Percentiles rank a stretch among this genome's conserved stretches.
These are phyloP conservation scores for Dorcus hopei DNA, from an alignment of 2,888 invertebrate species.

Conservation along the genomic window DNA sequence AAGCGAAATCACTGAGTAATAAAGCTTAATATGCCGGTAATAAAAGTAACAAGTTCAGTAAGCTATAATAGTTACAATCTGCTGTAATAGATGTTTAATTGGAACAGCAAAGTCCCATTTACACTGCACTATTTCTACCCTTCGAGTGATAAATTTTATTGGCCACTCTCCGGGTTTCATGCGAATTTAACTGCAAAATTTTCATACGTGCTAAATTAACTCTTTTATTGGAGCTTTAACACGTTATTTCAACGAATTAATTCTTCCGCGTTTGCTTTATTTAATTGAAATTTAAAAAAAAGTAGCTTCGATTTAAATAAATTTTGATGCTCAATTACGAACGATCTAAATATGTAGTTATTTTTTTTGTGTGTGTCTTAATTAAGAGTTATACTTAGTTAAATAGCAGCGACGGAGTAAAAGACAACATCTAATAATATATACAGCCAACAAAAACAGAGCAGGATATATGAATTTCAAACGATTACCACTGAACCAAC, in stretches of 20 bases:
- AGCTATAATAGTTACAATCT: conserved; percentile 19
- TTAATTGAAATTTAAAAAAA: too few relatives aligned
- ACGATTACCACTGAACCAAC: conserved; percentile 46
- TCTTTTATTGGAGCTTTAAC: too few relatives aligned
- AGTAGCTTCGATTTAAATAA: too few relatives aligned
- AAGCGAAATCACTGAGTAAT: conserved; percentile 6
- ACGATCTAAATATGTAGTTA: background rate
- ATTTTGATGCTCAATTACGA: background rate
- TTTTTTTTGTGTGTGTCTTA: background rate
- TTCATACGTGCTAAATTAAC: background rate
- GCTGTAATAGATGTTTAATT: conserved; percentile 21
- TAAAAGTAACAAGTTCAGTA: conserved; percentile 13
- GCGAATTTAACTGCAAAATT: conserved; percentile 11
- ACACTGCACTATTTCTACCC: conserved; percentile 15
- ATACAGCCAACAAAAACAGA: conserved; percentile 45
- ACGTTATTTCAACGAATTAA: too few relatives aligned
- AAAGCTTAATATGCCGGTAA: conserved; percentile 14
- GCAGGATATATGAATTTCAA: conserved; percentile 49
- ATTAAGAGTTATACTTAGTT: conserved; percentile 15
- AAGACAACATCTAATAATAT: conserved; percentile 28
- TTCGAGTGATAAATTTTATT: conserved; percentile 21
- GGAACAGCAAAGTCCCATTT: conserved; percentile 21
- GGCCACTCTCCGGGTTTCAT: conserved; percentile 18
- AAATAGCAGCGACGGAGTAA: conserved; percentile 23
- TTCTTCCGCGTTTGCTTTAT: too few relatives aligned